Conservation (phyloP, 2,797 vertebrate genomes). For the Sebastes vulpes region DNA sequence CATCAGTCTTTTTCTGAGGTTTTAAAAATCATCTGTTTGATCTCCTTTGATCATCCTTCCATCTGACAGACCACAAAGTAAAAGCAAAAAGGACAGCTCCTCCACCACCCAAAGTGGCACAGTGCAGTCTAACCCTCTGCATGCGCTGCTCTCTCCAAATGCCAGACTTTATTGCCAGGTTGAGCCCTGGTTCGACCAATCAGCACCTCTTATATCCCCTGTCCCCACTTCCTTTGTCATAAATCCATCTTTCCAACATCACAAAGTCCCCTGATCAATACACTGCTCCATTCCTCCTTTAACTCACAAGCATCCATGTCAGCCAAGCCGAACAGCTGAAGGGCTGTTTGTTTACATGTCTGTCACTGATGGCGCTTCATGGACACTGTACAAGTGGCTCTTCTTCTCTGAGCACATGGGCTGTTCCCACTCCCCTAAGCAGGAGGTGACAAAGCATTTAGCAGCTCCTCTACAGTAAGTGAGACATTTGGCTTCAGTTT, state of each 20-base stretch:
- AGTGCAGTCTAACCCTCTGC: conserved; percentile 41
- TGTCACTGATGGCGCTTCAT: conserved; percentile 25
- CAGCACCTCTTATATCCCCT: conserved; percentile 64
- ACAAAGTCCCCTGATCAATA: conserved; percentile 58
- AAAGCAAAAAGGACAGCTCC: conserved; percentile 60
- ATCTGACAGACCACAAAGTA: conserved; percentile 68
- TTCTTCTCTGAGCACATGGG: conserved; percentile 61
- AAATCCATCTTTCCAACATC: conserved; percentile 59
- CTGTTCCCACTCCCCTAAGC: conserved; percentile 89
- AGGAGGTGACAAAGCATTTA: conserved; percentile 94
- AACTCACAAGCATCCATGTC: conserved; percentile 17
- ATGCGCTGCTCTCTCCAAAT: conserved; percentile 79
- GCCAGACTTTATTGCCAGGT: conserved; percentile 82
- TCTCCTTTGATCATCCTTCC: conserved; percentile 64
- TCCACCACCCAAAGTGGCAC: conserved; percentile 46
- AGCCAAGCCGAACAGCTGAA: conserved; percentile 19
- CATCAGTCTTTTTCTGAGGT: conserved; percentile 38
- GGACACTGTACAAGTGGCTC: conserved; percentile 8
- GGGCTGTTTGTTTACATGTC: conserved; percentile 39
- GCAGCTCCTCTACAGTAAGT: conserved; percentile 90
- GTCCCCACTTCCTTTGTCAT: conserved; percentile 51
- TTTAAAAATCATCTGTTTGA: conserved; percentile 67
- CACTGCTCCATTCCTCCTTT: conserved; percentile 20
- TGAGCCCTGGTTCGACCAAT: conserved; percentile 71
- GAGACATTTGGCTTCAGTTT: conserved; percentile 95